phyloP scores from a whole-genome alignment of 2,888 invertebrate species.

The Mallateleia sp. region DNA sequence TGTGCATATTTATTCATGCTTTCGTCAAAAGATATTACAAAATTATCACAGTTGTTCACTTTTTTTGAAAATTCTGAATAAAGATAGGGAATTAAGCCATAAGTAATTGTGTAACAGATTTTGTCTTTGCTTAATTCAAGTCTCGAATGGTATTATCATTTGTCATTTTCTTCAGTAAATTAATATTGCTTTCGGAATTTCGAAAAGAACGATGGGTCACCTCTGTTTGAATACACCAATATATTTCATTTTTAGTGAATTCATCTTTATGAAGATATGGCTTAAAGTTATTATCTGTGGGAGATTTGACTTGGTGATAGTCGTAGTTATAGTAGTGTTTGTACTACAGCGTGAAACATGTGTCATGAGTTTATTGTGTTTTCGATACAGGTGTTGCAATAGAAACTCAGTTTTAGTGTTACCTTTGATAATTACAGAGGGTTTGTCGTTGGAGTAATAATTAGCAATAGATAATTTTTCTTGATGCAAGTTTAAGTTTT shows the following conservation, averaged over 20 bases:
- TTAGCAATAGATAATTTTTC: neutral
- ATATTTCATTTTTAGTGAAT: neutral
- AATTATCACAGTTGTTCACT: constrained; percentile 27
- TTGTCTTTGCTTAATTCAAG: constrained; percentile 30
- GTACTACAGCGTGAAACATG: neutral
- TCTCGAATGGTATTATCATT: constrained; percentile 18
- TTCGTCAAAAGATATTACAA: constrained; percentile 78
- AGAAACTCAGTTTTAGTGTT: neutral
- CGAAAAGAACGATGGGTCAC: constrained; percentile 42
- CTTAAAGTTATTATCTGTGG: neutral
- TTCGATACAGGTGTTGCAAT: neutral
- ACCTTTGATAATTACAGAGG: neutral
- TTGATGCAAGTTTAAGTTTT: neutral
- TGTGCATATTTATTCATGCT: constrained; percentile 79
- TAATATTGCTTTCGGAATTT: constrained; percentile 11
- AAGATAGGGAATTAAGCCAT: constrained; percentile 75
- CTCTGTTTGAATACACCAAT: constrained; percentile 22
- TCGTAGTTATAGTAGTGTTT: neutral
- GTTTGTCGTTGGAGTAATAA: neutral
- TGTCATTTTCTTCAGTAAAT: constrained; percentile 37
- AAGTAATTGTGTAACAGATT: constrained; percentile 1
- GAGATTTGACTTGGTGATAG: neutral
- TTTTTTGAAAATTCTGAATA: constrained; percentile 48
- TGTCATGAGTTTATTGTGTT: too few relatives aligned
- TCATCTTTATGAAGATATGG: neutral